These are phyloP conservation scores for Eustalomyia histrio DNA, from an alignment of 2,888 invertebrate genomes.

Conservation along the genomic window DNA sequence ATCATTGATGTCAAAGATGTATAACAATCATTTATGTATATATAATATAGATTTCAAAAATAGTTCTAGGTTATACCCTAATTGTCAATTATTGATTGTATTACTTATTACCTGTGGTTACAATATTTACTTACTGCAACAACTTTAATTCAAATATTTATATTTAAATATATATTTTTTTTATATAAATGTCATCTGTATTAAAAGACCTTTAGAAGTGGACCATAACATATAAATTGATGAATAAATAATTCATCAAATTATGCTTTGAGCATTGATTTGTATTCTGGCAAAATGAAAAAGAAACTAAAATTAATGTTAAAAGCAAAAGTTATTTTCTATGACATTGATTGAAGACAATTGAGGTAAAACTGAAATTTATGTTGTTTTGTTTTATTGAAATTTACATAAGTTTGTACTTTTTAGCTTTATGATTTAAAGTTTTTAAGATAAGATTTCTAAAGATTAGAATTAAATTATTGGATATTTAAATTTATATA, in stretches of 20 bases:
- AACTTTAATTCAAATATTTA: neutral
- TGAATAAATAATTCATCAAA: slow-evolving; percentile 64
- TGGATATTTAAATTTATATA: no score
- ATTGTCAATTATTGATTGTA: slow-evolving; percentile 24
- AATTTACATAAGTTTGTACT: neutral
- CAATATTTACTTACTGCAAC: slow-evolving; percentile 13
- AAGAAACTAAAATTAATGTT: neutral
- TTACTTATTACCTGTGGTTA: neutral
- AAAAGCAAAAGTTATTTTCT: slow-evolving; percentile 52
- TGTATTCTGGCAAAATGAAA: slow-evolving; percentile 14
- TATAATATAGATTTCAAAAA: neutral
- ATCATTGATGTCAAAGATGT: neutral
- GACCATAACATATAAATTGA: slow-evolving; percentile 53
- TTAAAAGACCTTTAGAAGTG: slow-evolving; percentile 24
- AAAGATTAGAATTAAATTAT: no score
- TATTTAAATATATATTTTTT: no score
- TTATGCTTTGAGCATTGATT: slow-evolving; percentile 40
- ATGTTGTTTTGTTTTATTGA: neutral
- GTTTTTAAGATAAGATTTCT: no score
- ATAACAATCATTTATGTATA: neutral
- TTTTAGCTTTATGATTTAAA: no score
- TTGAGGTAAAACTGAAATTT: slow-evolving; percentile 39
- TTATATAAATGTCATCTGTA: neutral
- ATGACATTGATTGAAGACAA: slow-evolving; percentile 58
- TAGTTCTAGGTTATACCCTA: neutral